Evolutionary conservation across 1,140 invertebrate genomes (phyloP), one percentile per base, ranked within the genome.

Genomic region (Pseudomyrmex flavicornis): DNA sequence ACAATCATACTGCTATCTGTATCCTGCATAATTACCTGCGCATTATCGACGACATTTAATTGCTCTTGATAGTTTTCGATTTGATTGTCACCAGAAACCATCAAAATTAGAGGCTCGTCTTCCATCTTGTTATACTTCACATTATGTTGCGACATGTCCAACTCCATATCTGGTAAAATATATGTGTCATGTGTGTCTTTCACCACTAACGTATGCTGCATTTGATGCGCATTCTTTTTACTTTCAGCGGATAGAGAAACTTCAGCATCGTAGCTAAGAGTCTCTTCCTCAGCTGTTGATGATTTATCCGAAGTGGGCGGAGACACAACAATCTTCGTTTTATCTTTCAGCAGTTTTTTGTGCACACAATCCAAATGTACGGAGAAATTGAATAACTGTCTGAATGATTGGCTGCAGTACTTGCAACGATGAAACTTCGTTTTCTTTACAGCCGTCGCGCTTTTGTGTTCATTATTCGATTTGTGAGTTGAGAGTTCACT

Each of bases 221-320:
- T 72, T 13, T 93, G 90, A 1, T 35, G 5, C 35, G 83, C 1
- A 0, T 56, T 2, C 5, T 63, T 69, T 94, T 77, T 62, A 85
- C 96, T 95, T 17, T 94, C 95, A 20, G 96, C 92, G 10, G 96
- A 91, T 44, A 95, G 96, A 0, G 95, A 93, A 0, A 95, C 95
- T 63, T 93, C 95, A 0, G 95, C 95, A 0, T 96, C 95, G 79
- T 95, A 95, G 63, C 92, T 95, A 22, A 96, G 89, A 4, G 95
- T 93, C 26, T 26, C 2, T 0, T 26, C 26, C 90, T 96, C 95
- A 0, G 95, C 95, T 90, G 95, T 95, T 0, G 94, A 95, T 26
- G 94, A 95, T 2, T 93, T 94, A 70, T 94, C 93, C n/a, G 94
- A 17, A 5, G 92, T 89, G 1, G 84, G 48, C 17, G 85, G 73